A percentile compares a stretch with the other conserved stretches of the same genome.
phyloP scores from a whole-genome alignment of 1,140 invertebrate species.

The Listronotus oregonensis region DNA sequence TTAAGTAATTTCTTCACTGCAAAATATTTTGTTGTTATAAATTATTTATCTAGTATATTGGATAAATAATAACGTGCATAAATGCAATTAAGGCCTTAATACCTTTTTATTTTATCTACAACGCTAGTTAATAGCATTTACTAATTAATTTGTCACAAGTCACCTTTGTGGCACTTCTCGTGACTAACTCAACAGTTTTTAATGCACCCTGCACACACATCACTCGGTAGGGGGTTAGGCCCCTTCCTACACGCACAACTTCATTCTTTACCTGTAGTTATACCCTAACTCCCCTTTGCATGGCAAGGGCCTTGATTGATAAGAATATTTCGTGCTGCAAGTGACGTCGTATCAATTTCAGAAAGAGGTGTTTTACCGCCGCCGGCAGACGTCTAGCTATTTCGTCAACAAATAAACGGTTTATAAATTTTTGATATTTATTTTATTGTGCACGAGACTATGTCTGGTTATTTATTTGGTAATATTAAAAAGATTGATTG shows the following conservation, averaged over 20 bases:
- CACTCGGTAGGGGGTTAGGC: neutral
- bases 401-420: constrained; percentile 14
- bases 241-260: constrained; percentile 11
- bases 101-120: too few relatives aligned
- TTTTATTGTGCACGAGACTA: neutral
- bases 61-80: too few relatives aligned
- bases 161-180: too few relatives aligned
- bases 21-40: too few relatives aligned
- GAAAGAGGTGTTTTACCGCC: constrained; percentile 11
- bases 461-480: too few relatives aligned
- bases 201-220: neutral
- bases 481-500: too few relatives aligned
- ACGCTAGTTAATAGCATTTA: too few relatives aligned
- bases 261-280: constrained; percentile 15
- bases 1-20: too few relatives aligned
- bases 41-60: too few relatives aligned
- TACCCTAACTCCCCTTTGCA: constrained; percentile 11
- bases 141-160: too few relatives aligned
- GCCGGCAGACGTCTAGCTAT: neutral
- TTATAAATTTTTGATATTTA: constrained; percentile 3
- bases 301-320: constrained; percentile 13
- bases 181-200: too few relatives aligned
- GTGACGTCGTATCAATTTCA: constrained; percentile 23
- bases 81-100: too few relatives aligned
- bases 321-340: constrained; percentile 21